Conservation (phyloP, 2,113 vertebrate genomes). For the Alexandromys fortis region DNA sequence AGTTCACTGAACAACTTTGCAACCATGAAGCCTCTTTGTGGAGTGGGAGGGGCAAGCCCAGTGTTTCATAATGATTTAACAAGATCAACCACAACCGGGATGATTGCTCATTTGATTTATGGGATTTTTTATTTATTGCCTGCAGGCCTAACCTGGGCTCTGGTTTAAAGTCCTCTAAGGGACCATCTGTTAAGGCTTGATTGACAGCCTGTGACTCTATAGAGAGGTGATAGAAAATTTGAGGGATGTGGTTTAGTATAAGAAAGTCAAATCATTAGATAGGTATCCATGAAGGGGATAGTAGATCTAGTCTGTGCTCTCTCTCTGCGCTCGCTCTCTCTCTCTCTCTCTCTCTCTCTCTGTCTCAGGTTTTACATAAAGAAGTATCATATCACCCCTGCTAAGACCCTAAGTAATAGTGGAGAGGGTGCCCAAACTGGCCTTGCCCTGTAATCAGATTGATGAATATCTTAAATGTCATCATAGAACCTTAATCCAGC, state of each 20-base stretch:
- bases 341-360: neutral
- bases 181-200: neutral
- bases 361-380: neutral
- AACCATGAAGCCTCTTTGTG: neutral
- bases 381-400: neutral
- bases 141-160: neutral
- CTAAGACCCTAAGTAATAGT: too few species aligned
- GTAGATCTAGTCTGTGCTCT: neutral
- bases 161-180: neutral
- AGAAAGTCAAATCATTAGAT: neutral
- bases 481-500: too few species aligned
- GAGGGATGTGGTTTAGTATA: neutral
- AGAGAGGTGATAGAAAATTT: neutral
- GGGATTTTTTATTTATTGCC: neutral
- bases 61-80: neutral
- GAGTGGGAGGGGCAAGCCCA: neutral
- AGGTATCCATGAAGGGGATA: neutral
- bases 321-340: neutral
- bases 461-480: too few species aligned
- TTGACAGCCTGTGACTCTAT: neutral
- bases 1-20: neutral
- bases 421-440: too few species aligned
- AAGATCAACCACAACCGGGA: constrained; percentile 15
- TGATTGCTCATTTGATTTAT: neutral
- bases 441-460: too few species aligned